These are phyloP conservation scores for Delichon dasypus DNA, from an alignment of 2,797 vertebrate genomes.

Conservation along the genomic window DNA sequence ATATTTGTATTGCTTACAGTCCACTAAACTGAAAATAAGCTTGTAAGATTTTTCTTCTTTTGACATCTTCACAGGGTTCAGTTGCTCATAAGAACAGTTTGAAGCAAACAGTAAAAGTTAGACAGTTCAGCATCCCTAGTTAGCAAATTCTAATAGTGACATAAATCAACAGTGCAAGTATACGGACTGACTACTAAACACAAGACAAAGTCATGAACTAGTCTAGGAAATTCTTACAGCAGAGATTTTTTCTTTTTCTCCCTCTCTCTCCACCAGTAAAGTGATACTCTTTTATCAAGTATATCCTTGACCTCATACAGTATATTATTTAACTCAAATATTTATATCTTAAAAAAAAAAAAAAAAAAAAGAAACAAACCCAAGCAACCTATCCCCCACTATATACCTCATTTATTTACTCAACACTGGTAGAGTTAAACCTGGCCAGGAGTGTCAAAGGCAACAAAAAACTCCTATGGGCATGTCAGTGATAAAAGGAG, in stretches of 20 bases:
- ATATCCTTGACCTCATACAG: neutral
- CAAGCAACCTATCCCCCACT: fast-evolving
- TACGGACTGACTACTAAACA: neutral
- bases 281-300: neutral
- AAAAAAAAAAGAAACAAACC: neutral
- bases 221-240: neutral
- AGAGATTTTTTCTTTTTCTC: neutral
- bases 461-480: neutral
- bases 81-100: neutral
- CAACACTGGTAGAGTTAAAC: no score
- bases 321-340: neutral
- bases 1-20: slow-evolving; percentile 11
- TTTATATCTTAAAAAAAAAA: neutral
- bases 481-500: neutral
- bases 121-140: neutral
- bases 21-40: slow-evolving; percentile 4
- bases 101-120: neutral
- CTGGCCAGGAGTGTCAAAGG: neutral
- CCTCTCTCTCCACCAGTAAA: neutral
- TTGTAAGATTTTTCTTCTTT: slow-evolving; percentile 12
- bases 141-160: neutral
- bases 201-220: neutral
- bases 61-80: neutral
- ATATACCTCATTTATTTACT: neutral
- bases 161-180: neutral